Evolutionary conservation across 2,113 vertebrate species (phyloP), one percentile per base, ranked within the genome.

Genomic region (Butorides virescens): DNA sequence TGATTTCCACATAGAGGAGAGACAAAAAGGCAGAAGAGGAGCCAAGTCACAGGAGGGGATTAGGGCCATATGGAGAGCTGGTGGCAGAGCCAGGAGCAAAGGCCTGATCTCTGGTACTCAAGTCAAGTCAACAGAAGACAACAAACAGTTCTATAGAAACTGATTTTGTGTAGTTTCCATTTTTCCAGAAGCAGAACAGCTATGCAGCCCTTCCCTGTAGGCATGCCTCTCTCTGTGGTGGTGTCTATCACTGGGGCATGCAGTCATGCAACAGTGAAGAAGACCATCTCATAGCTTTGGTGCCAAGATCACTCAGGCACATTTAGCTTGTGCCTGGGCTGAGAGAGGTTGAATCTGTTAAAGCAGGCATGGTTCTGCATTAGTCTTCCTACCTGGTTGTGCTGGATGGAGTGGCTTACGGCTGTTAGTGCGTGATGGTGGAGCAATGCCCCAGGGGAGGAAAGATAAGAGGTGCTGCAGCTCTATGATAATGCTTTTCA

Each of bases 391-490:
- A 42, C 78, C 47, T 88, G 74, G 34, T 39, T 55, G 66, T 78
- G 58, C 36, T 36, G 62, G 53, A 65, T 86, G 46, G 74, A 59
- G 58, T 39, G 39, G 47, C 65, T 92, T 86, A 56, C 7, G 17
- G 71, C 75, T 68, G 44, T 75, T 56, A 76, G 44, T 1, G 10
- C 3, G 3, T 50, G 52, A 59, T 47, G 22, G n/a, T 46, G 37
- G 32, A 87, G 47, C 1, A 3, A 30, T 34, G 52, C 39, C 50
- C 13, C 76, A 27, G 47, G 77, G 67, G 37, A 93, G 37, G 42
- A 52, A 73, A 87, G 79, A 75, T 63, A 71, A 91, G 78, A 88
- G 37, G 25, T 89, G 59, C 59, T 87, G 80, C 80, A 93, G n/a
- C 50, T 87, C 66, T 46, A 55, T 0, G 3, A 74, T 81, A 84